Evolutionary conservation across 2,797 vertebrate genomes (phyloP).

Genomic region (Macrochelys suwanniensis): DNA sequence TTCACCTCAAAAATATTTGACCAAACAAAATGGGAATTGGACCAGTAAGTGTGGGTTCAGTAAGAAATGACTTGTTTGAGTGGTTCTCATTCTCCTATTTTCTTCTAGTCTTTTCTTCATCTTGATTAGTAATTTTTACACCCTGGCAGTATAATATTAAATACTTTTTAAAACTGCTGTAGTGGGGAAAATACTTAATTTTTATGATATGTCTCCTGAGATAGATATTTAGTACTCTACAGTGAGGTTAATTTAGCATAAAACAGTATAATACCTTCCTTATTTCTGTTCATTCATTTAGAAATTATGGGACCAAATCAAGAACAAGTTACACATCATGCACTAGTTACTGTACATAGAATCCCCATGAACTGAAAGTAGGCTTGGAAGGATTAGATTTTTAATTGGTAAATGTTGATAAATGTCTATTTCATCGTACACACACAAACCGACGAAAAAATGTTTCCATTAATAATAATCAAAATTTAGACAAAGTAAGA

Average conservation of each 20-base stretch:
- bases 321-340: conserved; percentile 21
- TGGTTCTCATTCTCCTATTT: conserved; percentile 52
- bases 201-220: conserved; percentile 63
- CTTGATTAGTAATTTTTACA: conserved; percentile 67
- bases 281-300: conserved; percentile 74
- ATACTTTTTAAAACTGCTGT: conserved; percentile 47
- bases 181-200: conserved; percentile 65
- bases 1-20: not conserved
- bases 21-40: not conserved
- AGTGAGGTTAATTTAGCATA: conserved; percentile 76
- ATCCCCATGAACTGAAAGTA: not conserved
- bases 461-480: not conserved
- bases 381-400: not conserved
- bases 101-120: conserved; percentile 44
- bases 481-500: not conserved
- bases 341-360: not conserved
- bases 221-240: conserved; percentile 67
- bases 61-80: conserved; percentile 24
- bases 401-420: not conserved
- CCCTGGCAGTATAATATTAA: conserved; percentile 67
- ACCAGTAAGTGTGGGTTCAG: not conserved
- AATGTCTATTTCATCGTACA: not conserved
- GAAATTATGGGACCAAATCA: conserved; percentile 52
- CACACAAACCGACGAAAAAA: not conserved
- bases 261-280: conserved; percentile 64